A percentile compares a stretch with the other conserved stretches of the same genome.
Conservation (phyloP, 2,888 invertebrate species). For the Strigamia maritima region DNA sequence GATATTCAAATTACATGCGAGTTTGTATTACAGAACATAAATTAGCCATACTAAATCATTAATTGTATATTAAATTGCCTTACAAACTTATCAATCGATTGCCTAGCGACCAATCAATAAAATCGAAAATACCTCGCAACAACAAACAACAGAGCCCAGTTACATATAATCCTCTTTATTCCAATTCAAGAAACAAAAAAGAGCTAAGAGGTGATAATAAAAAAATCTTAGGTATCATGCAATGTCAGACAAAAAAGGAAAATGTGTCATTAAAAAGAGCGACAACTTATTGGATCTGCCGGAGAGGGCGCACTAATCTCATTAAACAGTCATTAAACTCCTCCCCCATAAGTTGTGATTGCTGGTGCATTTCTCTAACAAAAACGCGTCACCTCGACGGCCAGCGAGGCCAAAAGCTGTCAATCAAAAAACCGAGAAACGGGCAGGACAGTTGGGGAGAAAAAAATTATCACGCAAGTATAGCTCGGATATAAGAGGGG, state of each 20-base stretch:
- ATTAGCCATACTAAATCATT: slow-evolving; percentile 19
- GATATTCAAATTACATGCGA: background rate
- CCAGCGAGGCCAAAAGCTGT: slow-evolving; percentile 3
- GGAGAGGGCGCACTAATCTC: slow-evolving; percentile 29
- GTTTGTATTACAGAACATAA: background rate
- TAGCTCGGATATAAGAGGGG: background rate
- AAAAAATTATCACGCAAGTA: slow-evolving; percentile 8
- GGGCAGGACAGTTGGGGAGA: background rate
- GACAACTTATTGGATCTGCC: slow-evolving; percentile 38
- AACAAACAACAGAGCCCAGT: background rate
- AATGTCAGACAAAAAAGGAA: slow-evolving; percentile 19
- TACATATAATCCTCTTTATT: slow-evolving; percentile 6
- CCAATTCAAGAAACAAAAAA: background rate
- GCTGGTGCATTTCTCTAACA: slow-evolving; percentile 6
- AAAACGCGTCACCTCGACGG: slow-evolving; percentile 20
- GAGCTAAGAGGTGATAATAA: background rate
- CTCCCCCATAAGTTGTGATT: slow-evolving; percentile 25
- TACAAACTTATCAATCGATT: slow-evolving; percentile 23
- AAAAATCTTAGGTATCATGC: slow-evolving; percentile 11
- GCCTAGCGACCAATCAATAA: background rate
- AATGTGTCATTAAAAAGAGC: slow-evolving; percentile 38
- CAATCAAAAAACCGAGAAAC: background rate
- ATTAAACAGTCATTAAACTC: slow-evolving; percentile 39
- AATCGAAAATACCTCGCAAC: slow-evolving; percentile 14
- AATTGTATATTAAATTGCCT: slow-evolving; percentile 6